A percentile compares a stretch with the other conserved stretches of the same genome.
Evolutionary conservation across 1,140 invertebrate genomes (phyloP).

Genomic region (Drusus annulatus): DNA sequence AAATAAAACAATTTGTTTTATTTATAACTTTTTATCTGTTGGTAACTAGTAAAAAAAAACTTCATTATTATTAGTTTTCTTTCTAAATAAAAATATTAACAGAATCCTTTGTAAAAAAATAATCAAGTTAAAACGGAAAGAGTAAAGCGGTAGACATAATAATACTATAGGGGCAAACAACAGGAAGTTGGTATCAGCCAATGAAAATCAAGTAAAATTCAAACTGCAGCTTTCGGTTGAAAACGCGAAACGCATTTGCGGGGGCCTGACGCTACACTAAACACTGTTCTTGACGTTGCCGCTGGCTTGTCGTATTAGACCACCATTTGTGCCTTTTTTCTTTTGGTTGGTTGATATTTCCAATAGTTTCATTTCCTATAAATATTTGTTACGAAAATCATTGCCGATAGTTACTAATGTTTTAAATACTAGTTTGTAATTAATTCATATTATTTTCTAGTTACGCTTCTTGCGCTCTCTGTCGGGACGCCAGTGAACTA

Average conservation of each 20-base stretch:
- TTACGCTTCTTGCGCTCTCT: slow-evolving; percentile 29
- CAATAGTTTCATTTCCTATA: neutral
- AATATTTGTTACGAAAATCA: too few relatives aligned
- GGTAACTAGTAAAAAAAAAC: too few relatives aligned
- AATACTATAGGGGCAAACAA: neutral
- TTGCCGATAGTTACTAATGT: neutral
- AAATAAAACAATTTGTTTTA: too few relatives aligned
- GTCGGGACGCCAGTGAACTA: slow-evolving; percentile 36
- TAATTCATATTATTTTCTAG: slow-evolving; percentile 35
- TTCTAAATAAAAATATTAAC: too few relatives aligned
- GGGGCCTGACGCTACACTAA: slow-evolving; percentile 9
- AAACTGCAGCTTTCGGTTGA: slow-evolving; percentile 35
- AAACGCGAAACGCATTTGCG: slow-evolving; percentile 3
- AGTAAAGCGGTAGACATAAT: neutral
- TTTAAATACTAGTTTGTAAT: neutral
- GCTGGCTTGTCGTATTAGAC: neutral
- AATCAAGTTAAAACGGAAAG: neutral
- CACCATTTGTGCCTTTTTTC: slow-evolving; percentile 25
- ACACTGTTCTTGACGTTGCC: neutral
- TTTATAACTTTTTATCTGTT: too few relatives aligned
- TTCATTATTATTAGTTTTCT: too few relatives aligned
- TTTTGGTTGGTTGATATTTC: neutral
- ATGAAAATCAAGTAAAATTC: slow-evolving; percentile 11
- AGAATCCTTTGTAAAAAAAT: too few relatives aligned
- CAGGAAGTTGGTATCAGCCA: slow-evolving; percentile 29